phyloP scores from a whole-genome alignment of 1,140 invertebrate genomes.

The Nymphalis io region DNA sequence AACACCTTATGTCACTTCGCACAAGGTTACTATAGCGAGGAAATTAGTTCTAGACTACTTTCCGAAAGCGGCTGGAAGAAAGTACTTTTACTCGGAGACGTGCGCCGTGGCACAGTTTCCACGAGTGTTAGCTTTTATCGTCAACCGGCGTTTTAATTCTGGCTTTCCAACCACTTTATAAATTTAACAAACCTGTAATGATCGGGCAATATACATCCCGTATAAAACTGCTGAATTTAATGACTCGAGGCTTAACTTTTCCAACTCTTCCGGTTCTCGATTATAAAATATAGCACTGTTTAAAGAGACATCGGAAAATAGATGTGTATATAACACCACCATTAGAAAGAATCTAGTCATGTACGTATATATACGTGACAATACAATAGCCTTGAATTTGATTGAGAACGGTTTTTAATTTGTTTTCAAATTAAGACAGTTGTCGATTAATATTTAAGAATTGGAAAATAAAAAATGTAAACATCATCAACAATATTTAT shows the following conservation, averaged over 20 bases:
- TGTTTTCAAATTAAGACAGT: no score
- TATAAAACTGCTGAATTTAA: slow-evolving; percentile 1
- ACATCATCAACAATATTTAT: no score
- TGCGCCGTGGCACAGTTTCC: slow-evolving; percentile 74
- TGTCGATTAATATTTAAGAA: no score
- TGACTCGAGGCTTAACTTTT: neutral
- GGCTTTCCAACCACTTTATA: slow-evolving; percentile 61
- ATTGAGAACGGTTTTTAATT: no score
- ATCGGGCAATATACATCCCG: slow-evolving; percentile 1
- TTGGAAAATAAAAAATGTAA: no score
- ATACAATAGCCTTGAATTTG: no score
- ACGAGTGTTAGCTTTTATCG: slow-evolving; percentile 50
- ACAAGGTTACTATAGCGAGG: slow-evolving; percentile 69
- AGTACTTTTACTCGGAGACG: slow-evolving; percentile 78
- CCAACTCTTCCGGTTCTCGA: neutral
- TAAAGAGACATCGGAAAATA: no score
- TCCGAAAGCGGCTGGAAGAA: slow-evolving; percentile 78
- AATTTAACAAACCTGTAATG: slow-evolving; percentile 42
- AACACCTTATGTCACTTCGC: slow-evolving; percentile 72
- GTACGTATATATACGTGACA: no score
- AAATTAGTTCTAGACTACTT: slow-evolving; percentile 72
- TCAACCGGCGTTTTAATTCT: slow-evolving; percentile 37
- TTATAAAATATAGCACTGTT: no score
- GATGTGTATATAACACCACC: no score
- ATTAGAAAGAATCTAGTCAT: no score